Base-by-base conservation (phyloP, 2,113 vertebrate species). In the Oryctolagus cuniculus region DNA sequence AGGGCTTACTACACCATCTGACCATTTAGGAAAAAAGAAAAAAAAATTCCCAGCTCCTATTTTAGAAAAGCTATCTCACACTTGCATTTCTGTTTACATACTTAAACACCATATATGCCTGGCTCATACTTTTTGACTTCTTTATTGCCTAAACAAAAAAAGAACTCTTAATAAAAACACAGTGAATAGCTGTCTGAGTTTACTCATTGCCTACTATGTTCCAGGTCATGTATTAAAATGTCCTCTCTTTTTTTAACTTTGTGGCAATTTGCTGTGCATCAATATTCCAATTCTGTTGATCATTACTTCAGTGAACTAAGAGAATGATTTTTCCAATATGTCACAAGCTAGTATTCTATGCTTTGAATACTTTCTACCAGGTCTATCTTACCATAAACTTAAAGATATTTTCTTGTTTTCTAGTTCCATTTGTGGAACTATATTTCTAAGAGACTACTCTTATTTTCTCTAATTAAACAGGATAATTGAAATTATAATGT, bases 61-160 rank as follows among this genome's bases (percentile, higher is more conserved):
- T 89, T 77, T 55, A 70, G 90, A 89, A 74, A 88, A 55, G 55
- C 80, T 89, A 58, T 94, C 34, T 61, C 69, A 77, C 21, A 58
- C 31, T 53, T 61, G 6, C 34, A 34, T 78, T 63, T 64, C 67
- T 66, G 58, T 91, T 86, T 82, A n/a, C 4, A 38, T 67, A 31
- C 44, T 53, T 78, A 82, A 58, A 10, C 3, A 34, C 17, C 6
- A 44, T 44, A 44, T 53, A 16, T 86, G 38, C 27, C 31, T 44
- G 25, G 38, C 49, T 69, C 34, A 85, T 11, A 89, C 44, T 79
- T 67, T 81, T 94, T 89, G 51, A 34, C 67, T 86, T 94, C 67
- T 58, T 87, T 87, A 55, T 94, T 95, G 53, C 6, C 16, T 61
- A 87, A 72, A 82, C 31, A 49, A 8, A 92, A 92, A 58, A 61